Evolutionary conservation across 2,113 vertebrate genomes (phyloP), one percentile per base, ranked within the genome.

Genomic region (Dipodomys merriami): DNA sequence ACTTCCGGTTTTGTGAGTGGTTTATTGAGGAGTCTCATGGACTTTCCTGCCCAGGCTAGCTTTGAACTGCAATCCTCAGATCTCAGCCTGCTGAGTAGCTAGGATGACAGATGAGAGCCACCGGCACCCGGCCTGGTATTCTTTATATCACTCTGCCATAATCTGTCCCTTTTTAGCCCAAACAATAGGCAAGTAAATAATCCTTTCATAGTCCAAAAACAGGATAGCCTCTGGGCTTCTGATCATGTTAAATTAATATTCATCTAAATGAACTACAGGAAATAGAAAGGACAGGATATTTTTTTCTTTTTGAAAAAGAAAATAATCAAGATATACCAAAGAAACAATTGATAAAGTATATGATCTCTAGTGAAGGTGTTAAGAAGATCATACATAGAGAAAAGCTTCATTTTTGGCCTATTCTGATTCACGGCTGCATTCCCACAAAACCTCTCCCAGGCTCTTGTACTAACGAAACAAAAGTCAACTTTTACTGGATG

Each of bases 311-410:
- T 16, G 15, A 57, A 16, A 13, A 65, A 68, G 18, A 22, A 46
- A 27, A 29, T 67, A 86, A 12, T 39, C 57, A 76, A 18, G 2
- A 84, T 72, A 88, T 87, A 73, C 2, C 39, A 84, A 46, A 72
- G 67, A 93, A 72, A 80, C 0, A 57, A 15, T 4, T 60, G 12
- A 83, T 53, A 67, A 85, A 84, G 20, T 62, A 60, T 57, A 60
- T 7, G 73, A 30, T 49, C 9, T 81, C 68, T 85, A 65, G 44
- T 60, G n/a, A 94, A 82, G 29, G 25, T 83, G 6, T 49, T 46
- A 86, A 71, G 39, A 86, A 86, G 10, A 77, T 30, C 53, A 96
- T 91, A 90, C 89, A 81, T 33, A 83, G 39, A 6, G 69, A 83
- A 76, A 30, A 90, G 19, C 1, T 25, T 79, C 44, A 15, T 10